Conservation (phyloP, 2,888 invertebrate genomes). For the Mythimna lalbum region DNA sequence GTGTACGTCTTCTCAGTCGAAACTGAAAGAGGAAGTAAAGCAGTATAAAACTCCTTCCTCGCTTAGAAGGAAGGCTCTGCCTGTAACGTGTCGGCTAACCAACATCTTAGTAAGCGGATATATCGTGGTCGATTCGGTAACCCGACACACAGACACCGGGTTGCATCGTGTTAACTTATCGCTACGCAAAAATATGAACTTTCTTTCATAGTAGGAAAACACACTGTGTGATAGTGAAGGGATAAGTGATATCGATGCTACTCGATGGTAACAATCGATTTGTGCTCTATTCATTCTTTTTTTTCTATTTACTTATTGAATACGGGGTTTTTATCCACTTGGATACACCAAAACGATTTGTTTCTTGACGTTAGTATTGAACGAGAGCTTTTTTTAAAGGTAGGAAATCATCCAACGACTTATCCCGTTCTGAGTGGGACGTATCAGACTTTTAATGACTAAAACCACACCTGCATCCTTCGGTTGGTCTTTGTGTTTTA, state of each 20-base stretch:
- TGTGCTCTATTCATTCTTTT: not conserved
- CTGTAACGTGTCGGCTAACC: no score
- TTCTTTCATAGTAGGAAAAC: constrained; percentile 49
- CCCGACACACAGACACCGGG: constrained; percentile 25
- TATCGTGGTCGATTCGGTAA: not conserved
- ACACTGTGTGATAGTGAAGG: constrained; percentile 33
- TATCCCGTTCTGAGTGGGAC: no score
- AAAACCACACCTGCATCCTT: no score
- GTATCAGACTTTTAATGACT: no score
- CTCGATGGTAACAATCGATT: constrained; percentile 9
- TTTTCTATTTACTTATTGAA: not conserved
- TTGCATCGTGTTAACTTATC: constrained; percentile 4
- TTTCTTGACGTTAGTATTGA: not conserved
- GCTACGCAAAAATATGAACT: constrained; percentile 35
- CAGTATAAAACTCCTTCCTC: no score
- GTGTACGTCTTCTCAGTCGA: no score
- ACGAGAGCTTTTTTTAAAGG: no score
- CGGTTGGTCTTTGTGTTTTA: no score
- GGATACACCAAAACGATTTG: no score
- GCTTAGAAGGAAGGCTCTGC: not conserved
- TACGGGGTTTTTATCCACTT: no score
- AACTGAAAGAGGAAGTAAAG: no score
- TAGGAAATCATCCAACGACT: no score
- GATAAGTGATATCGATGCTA: constrained; percentile 4
- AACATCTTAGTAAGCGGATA: not conserved